Conservation (phyloP, 2,113 vertebrate genomes). For the Chaetura pelagica region DNA sequence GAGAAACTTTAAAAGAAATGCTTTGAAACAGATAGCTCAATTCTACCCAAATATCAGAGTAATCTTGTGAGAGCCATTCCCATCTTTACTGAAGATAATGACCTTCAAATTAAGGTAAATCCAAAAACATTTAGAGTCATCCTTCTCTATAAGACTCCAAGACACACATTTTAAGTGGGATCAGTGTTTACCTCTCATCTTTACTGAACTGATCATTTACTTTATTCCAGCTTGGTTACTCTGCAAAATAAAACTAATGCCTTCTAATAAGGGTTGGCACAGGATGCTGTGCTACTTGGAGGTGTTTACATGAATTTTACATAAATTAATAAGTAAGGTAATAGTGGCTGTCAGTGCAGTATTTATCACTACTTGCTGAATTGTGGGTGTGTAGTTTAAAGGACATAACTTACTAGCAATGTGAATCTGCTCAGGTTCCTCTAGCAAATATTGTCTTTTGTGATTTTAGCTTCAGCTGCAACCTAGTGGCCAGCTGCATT, state of each 20-base stretch:
- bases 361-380: conserved; percentile 8
- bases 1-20: background rate
- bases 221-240: conserved; percentile 27
- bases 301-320: conserved; percentile 44
- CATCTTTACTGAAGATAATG: background rate
- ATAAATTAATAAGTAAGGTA: conserved; percentile 35
- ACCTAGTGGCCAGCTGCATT: background rate
- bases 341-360: background rate
- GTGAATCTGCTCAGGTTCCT: background rate
- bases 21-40: background rate
- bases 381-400: background rate
- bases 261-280: conserved; percentile 26
- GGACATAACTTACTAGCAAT: background rate
- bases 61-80: background rate
- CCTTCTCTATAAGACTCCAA: background rate
- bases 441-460: background rate
- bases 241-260: conserved; percentile 25
- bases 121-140: background rate
- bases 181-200: background rate
- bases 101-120: conserved; percentile 22
- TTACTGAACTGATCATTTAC: conserved; percentile 13
- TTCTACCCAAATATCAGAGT: background rate
- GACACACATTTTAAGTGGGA: background rate
- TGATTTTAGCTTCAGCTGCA: conserved; percentile 15
- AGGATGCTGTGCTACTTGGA: background rate